A percentile compares a stretch with the other conserved stretches of the same genome.
These are phyloP conservation scores for Tupiocoris notatus DNA, from an alignment of 2,888 invertebrate species.

Conservation along the genomic window DNA sequence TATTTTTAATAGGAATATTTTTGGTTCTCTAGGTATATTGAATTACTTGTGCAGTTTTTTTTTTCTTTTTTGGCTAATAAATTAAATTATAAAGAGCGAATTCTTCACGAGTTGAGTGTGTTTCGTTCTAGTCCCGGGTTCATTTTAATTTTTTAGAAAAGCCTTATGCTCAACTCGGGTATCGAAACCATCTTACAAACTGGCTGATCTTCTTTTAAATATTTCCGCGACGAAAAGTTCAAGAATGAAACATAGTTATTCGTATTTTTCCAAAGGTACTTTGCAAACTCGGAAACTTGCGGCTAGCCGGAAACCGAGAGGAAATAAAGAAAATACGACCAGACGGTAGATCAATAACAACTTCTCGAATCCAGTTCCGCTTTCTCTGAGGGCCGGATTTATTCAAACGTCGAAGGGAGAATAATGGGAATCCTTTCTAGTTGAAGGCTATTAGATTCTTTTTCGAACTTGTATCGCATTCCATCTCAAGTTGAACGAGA, in stretches of 20 bases:
- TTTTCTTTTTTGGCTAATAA: no score
- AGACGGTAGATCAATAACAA: constrained; percentile 30
- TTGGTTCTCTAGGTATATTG: no score
- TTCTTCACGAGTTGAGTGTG: no score
- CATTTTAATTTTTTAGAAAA: no score
- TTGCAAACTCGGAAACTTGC: background rate
- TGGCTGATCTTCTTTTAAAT: background rate
- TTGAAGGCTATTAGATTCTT: background rate
- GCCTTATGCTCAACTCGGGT: no score
- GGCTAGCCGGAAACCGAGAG: background rate
- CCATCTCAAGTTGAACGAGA: background rate
- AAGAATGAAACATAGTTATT: background rate
- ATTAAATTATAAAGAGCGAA: no score
- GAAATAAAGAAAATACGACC: constrained; percentile 15
- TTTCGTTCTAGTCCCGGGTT: no score
- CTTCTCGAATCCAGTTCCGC: constrained; percentile 7
- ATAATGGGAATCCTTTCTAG: background rate
- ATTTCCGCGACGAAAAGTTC: no score
- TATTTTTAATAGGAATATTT: no score
- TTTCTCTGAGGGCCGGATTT: constrained; percentile 11
- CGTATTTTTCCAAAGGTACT: background rate
- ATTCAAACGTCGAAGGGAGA: background rate
- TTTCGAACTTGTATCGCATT: background rate
- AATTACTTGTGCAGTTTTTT: no score
- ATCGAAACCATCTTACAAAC: no score